These are phyloP conservation scores for Spatula versicolor DNA, from an alignment of 2,797 vertebrate genomes.

Conservation along the genomic window DNA sequence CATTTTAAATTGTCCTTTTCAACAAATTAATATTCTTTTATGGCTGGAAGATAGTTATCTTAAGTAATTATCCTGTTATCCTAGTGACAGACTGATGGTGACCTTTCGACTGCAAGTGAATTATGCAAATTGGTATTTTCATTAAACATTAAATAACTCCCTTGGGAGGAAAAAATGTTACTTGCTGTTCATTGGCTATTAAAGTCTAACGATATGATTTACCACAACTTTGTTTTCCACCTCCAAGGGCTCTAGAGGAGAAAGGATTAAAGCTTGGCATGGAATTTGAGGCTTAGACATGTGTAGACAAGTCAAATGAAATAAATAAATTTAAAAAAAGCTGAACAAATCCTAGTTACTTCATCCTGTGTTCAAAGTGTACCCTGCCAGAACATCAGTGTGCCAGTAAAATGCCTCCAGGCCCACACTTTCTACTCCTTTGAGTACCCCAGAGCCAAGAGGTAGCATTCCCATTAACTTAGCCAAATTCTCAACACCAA, in stretches of 20 bases:
- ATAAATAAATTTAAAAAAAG: not conserved
- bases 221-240: slow-evolving; percentile 59
- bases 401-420: not conserved
- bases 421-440: not conserved
- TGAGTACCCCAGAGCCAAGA: not conserved
- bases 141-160: slow-evolving; percentile 72
- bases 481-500: not conserved
- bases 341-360: not conserved
- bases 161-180: slow-evolving; percentile 54
- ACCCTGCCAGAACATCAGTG: not conserved
- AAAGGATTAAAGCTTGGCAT: slow-evolving; percentile 44
- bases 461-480: not conserved
- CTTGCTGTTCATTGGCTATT: slow-evolving; percentile 40
- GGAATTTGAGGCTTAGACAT: slow-evolving; percentile 5
- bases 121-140: slow-evolving; percentile 73
- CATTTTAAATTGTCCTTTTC: slow-evolving; percentile 49
- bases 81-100: slow-evolving; percentile 48
- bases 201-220: slow-evolving; percentile 59
- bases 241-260: slow-evolving; percentile 20
- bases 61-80: slow-evolving; percentile 57
- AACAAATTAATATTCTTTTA: slow-evolving; percentile 51
- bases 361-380: not conserved
- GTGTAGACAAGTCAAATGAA: not conserved
- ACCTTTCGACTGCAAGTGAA: slow-evolving; percentile 62
- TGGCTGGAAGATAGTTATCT: slow-evolving; percentile 45